phyloP scores from a whole-genome alignment of 2,888 invertebrate species.

The Itoplectis maculator region DNA sequence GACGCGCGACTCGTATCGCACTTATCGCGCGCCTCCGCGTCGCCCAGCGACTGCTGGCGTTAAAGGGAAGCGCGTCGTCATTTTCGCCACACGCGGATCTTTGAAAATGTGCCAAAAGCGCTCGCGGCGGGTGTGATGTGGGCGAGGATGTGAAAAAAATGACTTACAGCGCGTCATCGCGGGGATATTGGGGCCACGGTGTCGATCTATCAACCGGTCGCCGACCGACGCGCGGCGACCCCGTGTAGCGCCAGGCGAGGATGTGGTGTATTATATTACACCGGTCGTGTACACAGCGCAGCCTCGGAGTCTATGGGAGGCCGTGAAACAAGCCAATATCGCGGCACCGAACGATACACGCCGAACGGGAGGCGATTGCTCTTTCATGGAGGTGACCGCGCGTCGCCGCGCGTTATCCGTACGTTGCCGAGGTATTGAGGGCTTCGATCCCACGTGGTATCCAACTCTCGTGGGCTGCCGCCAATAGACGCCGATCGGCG shows the following conservation, averaged over 20 bases:
- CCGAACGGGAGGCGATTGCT: constrained; percentile 36
- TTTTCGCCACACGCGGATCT: not conserved
- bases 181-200: constrained; percentile 20
- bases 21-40: not conserved
- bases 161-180: constrained; percentile 5
- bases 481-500: constrained; percentile 18
- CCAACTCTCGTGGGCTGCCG: too few species aligned
- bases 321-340: constrained; percentile 55
- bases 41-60: not conserved
- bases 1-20: not conserved
- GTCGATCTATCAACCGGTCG: constrained; percentile 20
- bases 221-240: not conserved
- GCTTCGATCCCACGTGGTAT: constrained; percentile 1
- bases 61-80: constrained; percentile 22
- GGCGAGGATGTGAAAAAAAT: constrained; percentile 1
- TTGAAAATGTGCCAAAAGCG: constrained; percentile 29
- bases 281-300: not conserved
- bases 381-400: constrained; percentile 33
- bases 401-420: too few species aligned
- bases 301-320: constrained; percentile 18
- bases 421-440: not conserved
- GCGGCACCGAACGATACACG: constrained; percentile 26
- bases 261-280: not conserved
- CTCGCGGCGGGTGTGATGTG: too few species aligned
- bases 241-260: constrained; percentile 11